Conservation (phyloP, 1,140 invertebrate genomes). For the Muscidifurax raptorellus region DNA sequence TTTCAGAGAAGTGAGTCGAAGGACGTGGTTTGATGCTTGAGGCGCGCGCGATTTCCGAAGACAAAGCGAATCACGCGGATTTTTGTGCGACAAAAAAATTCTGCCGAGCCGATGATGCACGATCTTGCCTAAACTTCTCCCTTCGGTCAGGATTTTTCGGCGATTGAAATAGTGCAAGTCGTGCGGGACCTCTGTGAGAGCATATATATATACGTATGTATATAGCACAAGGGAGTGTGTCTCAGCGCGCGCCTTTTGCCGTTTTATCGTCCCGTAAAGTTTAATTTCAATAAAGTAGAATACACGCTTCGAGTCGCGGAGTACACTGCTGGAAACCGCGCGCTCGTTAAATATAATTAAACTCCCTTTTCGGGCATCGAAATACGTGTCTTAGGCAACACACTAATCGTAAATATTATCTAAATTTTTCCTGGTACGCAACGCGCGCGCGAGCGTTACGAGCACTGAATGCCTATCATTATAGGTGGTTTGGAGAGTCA, state of each 20-base stretch:
- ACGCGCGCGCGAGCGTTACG: background rate
- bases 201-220: too few relatives aligned
- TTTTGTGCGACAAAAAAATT: slow-evolving; percentile 25
- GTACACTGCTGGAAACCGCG: background rate
- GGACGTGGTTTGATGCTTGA: background rate
- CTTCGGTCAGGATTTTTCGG: background rate
- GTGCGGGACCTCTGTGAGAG: too few relatives aligned
- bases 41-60: slow-evolving; percentile 18
- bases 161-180: slow-evolving; percentile 26
- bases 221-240: background rate
- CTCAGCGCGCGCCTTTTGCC: background rate
- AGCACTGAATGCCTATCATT: slow-evolving; percentile 37
- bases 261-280: background rate
- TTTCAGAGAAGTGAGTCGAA: slow-evolving; percentile 6
- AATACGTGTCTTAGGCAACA: slow-evolving; percentile 38
- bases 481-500: background rate
- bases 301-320: background rate
- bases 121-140: background rate
- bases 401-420: slow-evolving; percentile 26
- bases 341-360: background rate
- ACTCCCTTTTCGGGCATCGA: slow-evolving; percentile 13
- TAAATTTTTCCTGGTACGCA: slow-evolving; percentile 27
- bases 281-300: background rate
- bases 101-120: background rate
- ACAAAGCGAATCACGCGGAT: slow-evolving; percentile 50